Conservation (phyloP, 1,140 invertebrate species). For the Drosophila fuyamai region DNA sequence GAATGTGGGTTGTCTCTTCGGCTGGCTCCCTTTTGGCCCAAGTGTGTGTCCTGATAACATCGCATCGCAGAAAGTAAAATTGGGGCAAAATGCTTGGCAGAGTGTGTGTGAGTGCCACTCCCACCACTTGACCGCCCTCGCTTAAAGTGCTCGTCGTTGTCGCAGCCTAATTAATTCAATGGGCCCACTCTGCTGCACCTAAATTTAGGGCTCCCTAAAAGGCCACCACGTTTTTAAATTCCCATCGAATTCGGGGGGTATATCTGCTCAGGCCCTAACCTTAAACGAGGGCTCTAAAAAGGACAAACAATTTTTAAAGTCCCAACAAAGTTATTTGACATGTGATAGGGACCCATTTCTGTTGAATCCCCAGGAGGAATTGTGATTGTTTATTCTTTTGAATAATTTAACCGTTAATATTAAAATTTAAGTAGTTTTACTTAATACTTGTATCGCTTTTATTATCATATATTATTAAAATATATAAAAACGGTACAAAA, state of each 20-base stretch:
- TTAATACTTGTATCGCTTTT: not conserved
- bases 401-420: too few species aligned
- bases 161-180: constrained; percentile 83
- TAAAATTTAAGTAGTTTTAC: too few species aligned
- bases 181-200: constrained; percentile 31
- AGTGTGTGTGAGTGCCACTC: constrained; percentile 40
- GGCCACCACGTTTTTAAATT: constrained; percentile 31
- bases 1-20: constrained; percentile 24
- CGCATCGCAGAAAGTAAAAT: constrained; percentile 83
- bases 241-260: not conserved
- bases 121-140: constrained; percentile 49
- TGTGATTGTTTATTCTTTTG: too few species aligned
- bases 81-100: constrained; percentile 72
- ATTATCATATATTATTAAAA: too few species aligned
- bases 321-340: constrained; percentile 1
- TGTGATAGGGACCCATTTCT: not conserved
- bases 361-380: not conserved
- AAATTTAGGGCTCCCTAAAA: constrained; percentile 8
- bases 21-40: constrained; percentile 16
- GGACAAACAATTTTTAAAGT: not conserved
- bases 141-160: constrained; percentile 66
- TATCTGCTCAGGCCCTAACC: not conserved
- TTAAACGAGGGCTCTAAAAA: not conserved
- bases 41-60: constrained; percentile 76
- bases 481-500: too few species aligned